Evolutionary conservation across 2,113 vertebrate genomes (phyloP), one percentile per base, ranked within the genome.

Genomic region (Pygathrix nemaeus): DNA sequence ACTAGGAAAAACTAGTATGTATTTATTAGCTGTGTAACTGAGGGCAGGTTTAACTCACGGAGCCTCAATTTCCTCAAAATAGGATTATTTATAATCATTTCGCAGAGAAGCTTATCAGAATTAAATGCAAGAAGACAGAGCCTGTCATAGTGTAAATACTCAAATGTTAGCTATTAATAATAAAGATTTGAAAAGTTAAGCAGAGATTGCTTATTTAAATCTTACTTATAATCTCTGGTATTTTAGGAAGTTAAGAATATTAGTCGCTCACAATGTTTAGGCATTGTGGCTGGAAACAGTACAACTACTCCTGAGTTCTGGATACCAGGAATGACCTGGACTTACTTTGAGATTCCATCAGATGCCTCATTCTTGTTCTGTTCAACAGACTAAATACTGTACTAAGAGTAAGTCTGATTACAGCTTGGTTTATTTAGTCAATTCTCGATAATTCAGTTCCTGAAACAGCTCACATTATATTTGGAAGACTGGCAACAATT

Each of bases 71-170:
- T 93, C 57, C 40, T 96, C 52, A 96, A 96, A 96, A 61, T 87
- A 95, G 21, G 38, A 79, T 89, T 88, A 68, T 93, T 96, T 73
- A 6, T 61, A 87, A 78, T 27, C 87, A 70, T 87, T 97, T 92
- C 76, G 68, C 40, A 88, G 73, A 93, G 43, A 82, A 52, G 12
- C 90, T 21, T 88, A 32, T 92, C 78, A 83, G 57, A 48, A 91
- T 90, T 92, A 90, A 93, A 78, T 93, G 75, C 96, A 61, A 90
- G 75, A 92, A 90, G n/a, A 72, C 45, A 94, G 43, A 94, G 23
- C 30, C 78, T 86, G 21, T 88, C 72, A 20, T 64, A 57, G 27
- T 59, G 18, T 92, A 52, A 18, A 7, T 75, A 64, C 12, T 85
- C 57, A 94, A 18, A 79, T 85, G 20, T 66, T 85, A 91, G 48